A percentile compares a stretch with the other conserved stretches of the same genome.
phyloP scores from a whole-genome alignment of 2,797 vertebrate genomes.

The Betta splendens region DNA sequence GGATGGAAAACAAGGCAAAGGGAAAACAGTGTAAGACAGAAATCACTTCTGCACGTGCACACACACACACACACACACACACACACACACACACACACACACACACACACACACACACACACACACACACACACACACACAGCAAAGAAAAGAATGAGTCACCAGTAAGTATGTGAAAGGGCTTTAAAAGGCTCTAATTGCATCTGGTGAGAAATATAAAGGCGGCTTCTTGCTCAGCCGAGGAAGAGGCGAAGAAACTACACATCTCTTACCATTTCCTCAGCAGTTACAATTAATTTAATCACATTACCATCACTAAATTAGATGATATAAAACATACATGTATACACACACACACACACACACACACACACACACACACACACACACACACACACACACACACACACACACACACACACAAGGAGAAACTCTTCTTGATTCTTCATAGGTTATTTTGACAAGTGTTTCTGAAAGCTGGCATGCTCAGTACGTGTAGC shows the following conservation, averaged over 20 bases:
- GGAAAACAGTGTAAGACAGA: conserved; percentile 28
- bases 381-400: neutral
- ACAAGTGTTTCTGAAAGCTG: conserved; percentile 49
- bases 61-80: too few relatives aligned
- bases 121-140: conserved; percentile 31
- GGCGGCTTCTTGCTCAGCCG: conserved; percentile 59
- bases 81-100: conserved; percentile 1
- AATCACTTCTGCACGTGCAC: conserved; percentile 21
- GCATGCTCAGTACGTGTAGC: conserved; percentile 50
- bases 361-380: neutral
- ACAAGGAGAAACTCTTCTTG: conserved; percentile 23
- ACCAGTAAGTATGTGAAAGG: conserved; percentile 66
- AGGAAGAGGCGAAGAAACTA: conserved; percentile 49
- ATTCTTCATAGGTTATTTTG: conserved; percentile 38
- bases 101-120: conserved; percentile 18
- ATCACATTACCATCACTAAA: conserved; percentile 40
- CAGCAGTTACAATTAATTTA: conserved; percentile 35
- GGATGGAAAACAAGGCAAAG: conserved; percentile 48
- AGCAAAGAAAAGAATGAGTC: conserved; percentile 68
- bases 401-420: conserved; percentile 1
- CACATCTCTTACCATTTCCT: conserved; percentile 48
- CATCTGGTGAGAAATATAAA: conserved; percentile 74
- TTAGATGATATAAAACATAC: conserved; percentile 24
- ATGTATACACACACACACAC: neutral
- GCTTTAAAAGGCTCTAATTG: conserved; percentile 74